A percentile compares a stretch with the other conserved stretches of the same genome.
Conservation (phyloP, 2,797 vertebrate species). For the Antennarius maculatus region DNA sequence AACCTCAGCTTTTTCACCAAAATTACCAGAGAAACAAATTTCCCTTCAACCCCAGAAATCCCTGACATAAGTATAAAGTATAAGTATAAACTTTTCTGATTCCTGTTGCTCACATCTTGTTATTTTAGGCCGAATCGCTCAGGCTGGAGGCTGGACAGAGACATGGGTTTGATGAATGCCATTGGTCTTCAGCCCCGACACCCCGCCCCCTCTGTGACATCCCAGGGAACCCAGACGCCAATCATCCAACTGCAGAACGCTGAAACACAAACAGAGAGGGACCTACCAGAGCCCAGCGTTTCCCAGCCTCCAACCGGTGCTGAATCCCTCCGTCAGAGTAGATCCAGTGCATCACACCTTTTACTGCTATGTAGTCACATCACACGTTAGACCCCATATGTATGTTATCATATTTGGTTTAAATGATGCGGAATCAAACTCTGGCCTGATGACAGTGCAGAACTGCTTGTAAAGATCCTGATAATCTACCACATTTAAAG, state of each 20-base stretch:
- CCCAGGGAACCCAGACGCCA: constrained; percentile 97
- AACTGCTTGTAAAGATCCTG: no score
- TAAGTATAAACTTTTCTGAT: background rate
- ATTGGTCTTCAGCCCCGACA: constrained; percentile 97
- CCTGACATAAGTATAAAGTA: no score
- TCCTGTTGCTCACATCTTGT: background rate
- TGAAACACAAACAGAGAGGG: constrained; percentile 95
- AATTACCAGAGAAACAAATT: no score
- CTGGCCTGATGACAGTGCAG: no score
- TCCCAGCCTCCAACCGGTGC: constrained; percentile 57
- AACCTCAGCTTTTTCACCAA: no score
- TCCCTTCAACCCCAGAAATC: no score
- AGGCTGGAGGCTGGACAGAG: constrained; percentile 93
- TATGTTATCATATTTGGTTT: no score
- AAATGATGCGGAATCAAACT: no score
- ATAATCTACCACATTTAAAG: no score
- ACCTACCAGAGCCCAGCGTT: constrained; percentile 84
- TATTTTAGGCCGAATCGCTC: constrained; percentile 87
- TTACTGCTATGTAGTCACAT: background rate
- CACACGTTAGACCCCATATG: no score
- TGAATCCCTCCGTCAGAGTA: background rate
- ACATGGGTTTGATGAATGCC: constrained; percentile 98
- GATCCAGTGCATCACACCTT: background rate
- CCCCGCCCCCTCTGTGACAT: constrained; percentile 93
- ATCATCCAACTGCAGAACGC: constrained; percentile 95